phyloP scores from a whole-genome alignment of 1,140 invertebrate genomes.

The Aphidius ervi region DNA sequence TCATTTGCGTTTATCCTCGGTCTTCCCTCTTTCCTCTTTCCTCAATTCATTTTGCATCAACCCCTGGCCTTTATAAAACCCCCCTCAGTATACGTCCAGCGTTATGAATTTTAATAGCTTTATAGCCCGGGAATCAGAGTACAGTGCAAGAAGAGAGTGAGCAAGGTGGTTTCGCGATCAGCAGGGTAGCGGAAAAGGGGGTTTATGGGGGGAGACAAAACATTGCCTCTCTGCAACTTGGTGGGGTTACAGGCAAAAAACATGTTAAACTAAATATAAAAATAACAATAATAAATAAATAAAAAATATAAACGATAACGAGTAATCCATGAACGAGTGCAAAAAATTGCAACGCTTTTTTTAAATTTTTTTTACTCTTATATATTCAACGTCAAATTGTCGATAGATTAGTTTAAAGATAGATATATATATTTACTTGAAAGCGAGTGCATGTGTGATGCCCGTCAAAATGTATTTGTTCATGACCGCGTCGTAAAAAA shows the following conservation, averaged over 20 bases:
- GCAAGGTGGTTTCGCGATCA: constrained; percentile 2
- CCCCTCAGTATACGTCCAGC: constrained; percentile 48
- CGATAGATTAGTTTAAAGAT: constrained; percentile 52
- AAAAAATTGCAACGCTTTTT: constrained; percentile 50
- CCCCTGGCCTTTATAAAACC: constrained; percentile 22
- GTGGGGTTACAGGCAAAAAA: neutral
- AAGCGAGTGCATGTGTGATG: neutral
- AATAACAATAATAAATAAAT: no score
- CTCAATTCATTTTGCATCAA: constrained; percentile 42
- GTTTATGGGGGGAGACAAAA: neutral
- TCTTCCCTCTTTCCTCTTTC: constrained; percentile 21
- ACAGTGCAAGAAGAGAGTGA: neutral
- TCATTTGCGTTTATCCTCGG: constrained; percentile 39
- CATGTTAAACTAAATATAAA: neutral
- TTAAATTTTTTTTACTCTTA: constrained; percentile 17
- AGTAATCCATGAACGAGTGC: constrained; percentile 25
- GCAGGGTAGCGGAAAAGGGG: neutral
- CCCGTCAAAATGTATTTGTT: constrained; percentile 11
- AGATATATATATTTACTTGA: constrained; percentile 24
- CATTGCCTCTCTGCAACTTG: constrained; percentile 5
- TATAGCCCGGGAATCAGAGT: constrained; percentile 40
- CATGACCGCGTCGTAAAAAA: neutral
- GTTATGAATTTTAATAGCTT: constrained; percentile 56
- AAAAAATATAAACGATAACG: neutral
- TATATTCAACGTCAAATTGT: constrained; percentile 44